Base-by-base conservation (phyloP, 2,113 vertebrate genomes). In the Galemys pyrenaicus region DNA sequence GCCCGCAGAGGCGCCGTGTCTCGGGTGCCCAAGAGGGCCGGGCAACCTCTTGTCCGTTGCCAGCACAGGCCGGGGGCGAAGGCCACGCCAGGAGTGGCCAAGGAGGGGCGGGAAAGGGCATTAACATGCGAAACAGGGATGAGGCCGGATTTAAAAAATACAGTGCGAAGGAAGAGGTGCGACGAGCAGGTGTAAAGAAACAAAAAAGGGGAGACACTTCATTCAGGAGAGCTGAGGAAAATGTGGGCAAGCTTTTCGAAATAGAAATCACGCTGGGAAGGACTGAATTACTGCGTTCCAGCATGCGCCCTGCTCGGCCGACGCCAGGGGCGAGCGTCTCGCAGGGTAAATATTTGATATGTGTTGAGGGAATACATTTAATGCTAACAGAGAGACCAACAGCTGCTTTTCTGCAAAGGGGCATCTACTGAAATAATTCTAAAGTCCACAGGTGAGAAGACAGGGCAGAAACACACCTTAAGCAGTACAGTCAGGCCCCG, bases 261-360 rank as follows among this genome's bases (percentile, higher is more conserved):
- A 20, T 4, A 3, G 51, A 5, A 4, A 9, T 22, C 19, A 12
- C 2, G 3, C 1, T 2, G 15, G 28, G 35, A 6, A 46, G 35
- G 3, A 4, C 1, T 9, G 44, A 9, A 13, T 0, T 9, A 24
- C 0, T 2, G 3, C 3, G 15, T 9, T 26, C 7, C 13, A 32
- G 49, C 30, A 20, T 30, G 15, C 1, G 0, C 37, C 26, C 6
- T 30, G 11, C 5, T 17, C 39, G 3, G 9, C 6, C 17, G 46
- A 8, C 2, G 4, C 5, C 0, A 15, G 22, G 3, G 32, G 19
- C 41, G 0, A 1, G 15, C 4, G 24, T 13, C 37, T 28, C 9
- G 13, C 13, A 20, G 0, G 44, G 39, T 13, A 3, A 54, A 39
- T 4, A 6, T 8, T 22, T 51, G 19, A 46, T 5, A n/a, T 11